phyloP scores from a whole-genome alignment of 2,797 vertebrate genomes.

The Enteromius anoplus region DNA sequence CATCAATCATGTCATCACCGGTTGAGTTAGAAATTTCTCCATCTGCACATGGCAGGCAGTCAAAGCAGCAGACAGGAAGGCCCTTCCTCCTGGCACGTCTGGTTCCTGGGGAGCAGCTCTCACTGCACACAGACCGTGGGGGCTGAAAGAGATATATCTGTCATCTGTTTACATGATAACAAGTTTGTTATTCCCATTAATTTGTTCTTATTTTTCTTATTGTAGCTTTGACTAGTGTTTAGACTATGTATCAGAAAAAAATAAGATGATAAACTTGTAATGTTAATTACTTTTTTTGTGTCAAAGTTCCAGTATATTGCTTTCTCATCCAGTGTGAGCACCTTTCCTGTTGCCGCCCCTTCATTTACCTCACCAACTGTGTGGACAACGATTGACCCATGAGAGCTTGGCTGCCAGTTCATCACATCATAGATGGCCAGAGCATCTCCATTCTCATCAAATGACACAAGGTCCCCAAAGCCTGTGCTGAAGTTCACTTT shows the following conservation, averaged over 20 bases:
- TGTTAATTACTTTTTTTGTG: slow-evolving; percentile 1
- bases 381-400: slow-evolving; percentile 61
- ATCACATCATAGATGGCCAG: slow-evolving; percentile 71
- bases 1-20: background rate
- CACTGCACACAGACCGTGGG: slow-evolving; percentile 57
- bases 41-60: slow-evolving; percentile 63
- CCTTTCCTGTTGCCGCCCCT: slow-evolving; percentile 56
- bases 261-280: background rate
- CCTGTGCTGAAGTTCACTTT: slow-evolving; percentile 69
- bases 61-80: slow-evolving; percentile 65
- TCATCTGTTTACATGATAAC: background rate
- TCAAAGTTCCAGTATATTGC: slow-evolving; percentile 72
- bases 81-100: slow-evolving; percentile 55
- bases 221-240: background rate
- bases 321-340: slow-evolving; percentile 64
- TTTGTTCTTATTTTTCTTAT: background rate
- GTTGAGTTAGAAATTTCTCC: slow-evolving; percentile 65
- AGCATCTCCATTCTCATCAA: slow-evolving; percentile 73
- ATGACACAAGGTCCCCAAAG: slow-evolving; percentile 72
- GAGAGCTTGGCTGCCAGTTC: slow-evolving; percentile 68
- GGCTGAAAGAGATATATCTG: slow-evolving; percentile 12
- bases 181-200: background rate
- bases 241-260: background rate
- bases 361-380: slow-evolving; percentile 67
- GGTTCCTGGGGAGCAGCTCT: slow-evolving; percentile 57